Evolutionary conservation across 2,797 vertebrate species (phyloP), one percentile per base, ranked within the genome.

Genomic region (Enteromius paludinosus): DNA sequence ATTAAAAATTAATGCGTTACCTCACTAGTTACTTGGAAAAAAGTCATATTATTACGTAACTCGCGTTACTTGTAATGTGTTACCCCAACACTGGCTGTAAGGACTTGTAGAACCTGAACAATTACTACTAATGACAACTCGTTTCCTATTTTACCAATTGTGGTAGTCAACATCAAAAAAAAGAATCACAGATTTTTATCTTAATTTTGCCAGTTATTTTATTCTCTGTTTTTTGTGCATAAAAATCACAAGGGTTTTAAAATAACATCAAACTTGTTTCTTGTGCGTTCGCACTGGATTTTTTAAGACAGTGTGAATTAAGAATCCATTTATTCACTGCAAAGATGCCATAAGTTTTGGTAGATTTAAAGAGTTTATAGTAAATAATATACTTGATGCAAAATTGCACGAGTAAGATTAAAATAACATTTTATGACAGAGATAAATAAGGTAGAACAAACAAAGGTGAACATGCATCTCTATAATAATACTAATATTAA

Each of bases 291-390:
- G 18, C 56, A 77, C 38, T 41, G n/a, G 17, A 71, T 41, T 49
- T 73, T 45, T 73, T 81, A 81, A 81, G 79, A 81, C 79, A n/a
- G 56, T 41, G 59, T 81, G 70, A 65, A 73, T 65, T 73, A 64
- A 25, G 66, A 14, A 61, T 33, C 17, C 0, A 47, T 70, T 59
- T 33, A 43, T 33, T 80, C 52, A 71, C 38, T 80, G 3, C 52
- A 69, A 45, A 5, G 49, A 17, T 8, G 20, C 6, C 30, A 52
- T 20, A 52, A 17, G 52, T 11, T 66, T 18, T 41, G 15, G 2
- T 61, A 14, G 3, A 62, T 62, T 12, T 62, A 18, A 62, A 64
- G 61, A 64, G n/a, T 43, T 28, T 69, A 79, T 5, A 59, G 8
- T n/a, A 45, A 49, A 65, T 64, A 66, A 35, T 23, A 71, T 43